phyloP scores from a whole-genome alignment of 1,140 invertebrate genomes.

The Eueides isabella region DNA sequence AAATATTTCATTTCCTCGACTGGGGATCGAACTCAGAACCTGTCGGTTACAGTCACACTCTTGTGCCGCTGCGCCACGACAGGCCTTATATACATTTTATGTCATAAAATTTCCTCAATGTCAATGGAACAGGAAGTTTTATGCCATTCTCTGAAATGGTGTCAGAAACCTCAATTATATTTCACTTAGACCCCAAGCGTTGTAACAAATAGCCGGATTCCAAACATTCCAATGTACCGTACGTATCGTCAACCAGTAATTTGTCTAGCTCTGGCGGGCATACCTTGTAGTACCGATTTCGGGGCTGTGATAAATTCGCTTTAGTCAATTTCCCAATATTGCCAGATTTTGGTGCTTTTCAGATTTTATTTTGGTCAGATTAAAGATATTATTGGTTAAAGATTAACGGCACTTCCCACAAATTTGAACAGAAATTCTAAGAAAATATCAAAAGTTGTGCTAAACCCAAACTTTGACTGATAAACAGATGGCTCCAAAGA shows the following conservation, averaged over 20 bases:
- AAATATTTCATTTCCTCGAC: too few relatives aligned
- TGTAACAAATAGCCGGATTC: slow-evolving; percentile 7
- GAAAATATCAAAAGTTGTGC: not conserved
- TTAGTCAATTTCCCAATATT: not conserved
- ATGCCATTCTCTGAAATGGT: not conserved
- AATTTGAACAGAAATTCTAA: not conserved
- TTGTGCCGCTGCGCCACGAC: too few relatives aligned
- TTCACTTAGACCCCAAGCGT: not conserved
- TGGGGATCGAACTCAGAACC: too few relatives aligned
- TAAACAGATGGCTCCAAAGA: slow-evolving; percentile 3
- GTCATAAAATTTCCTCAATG: too few relatives aligned
- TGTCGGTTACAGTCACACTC: too few relatives aligned
- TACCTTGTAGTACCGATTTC: not conserved
- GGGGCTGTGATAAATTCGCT: slow-evolving; percentile 10
- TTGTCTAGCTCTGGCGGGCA: slow-evolving; percentile 1
- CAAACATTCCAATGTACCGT: not conserved
- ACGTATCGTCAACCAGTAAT: not conserved
- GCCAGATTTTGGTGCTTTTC: not conserved
- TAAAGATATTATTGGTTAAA: too few relatives aligned
- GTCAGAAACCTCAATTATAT: not conserved
- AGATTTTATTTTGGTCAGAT: not conserved
- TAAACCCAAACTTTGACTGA: not conserved
- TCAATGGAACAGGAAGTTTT: too few relatives aligned
- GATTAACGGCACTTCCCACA: not conserved
- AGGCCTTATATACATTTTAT: too few relatives aligned